Conservation (phyloP, 2,888 invertebrate genomes). For the Apodemia duryi region DNA sequence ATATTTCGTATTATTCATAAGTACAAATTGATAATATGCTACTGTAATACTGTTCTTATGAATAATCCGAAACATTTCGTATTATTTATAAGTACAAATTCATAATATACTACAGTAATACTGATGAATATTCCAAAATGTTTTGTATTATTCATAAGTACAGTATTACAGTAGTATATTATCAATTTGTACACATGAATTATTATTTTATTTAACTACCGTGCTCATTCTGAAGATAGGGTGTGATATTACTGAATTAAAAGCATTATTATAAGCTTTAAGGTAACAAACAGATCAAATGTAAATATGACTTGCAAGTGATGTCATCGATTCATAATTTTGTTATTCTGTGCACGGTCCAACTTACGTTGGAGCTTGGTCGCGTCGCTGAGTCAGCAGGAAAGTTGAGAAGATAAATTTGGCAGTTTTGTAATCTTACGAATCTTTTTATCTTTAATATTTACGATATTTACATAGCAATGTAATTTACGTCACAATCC, state of each 20-base stretch:
- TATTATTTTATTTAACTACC: no score
- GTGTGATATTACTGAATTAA: not conserved
- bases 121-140: no score
- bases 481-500: constrained; percentile 20
- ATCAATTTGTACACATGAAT: no score
- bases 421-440: not conserved
- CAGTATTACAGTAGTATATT: no score
- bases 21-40: no score
- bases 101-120: no score
- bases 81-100: no score
- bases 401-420: not conserved
- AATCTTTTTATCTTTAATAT: not conserved
- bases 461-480: constrained; percentile 13
- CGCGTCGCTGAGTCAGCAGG: constrained; percentile 51
- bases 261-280: not conserved
- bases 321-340: constrained; percentile 67
- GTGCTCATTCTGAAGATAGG: no score
- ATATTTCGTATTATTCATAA: no score
- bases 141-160: no score
- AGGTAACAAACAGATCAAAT: constrained; percentile 8
- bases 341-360: constrained; percentile 59
- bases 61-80: no score
- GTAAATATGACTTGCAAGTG: constrained; percentile 33
- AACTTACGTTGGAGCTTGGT: constrained; percentile 46
- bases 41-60: no score